Evolutionary conservation across 2,888 invertebrate species (phyloP), one percentile per base, ranked within the genome.

Genomic region (Lamproptera curius): DNA sequence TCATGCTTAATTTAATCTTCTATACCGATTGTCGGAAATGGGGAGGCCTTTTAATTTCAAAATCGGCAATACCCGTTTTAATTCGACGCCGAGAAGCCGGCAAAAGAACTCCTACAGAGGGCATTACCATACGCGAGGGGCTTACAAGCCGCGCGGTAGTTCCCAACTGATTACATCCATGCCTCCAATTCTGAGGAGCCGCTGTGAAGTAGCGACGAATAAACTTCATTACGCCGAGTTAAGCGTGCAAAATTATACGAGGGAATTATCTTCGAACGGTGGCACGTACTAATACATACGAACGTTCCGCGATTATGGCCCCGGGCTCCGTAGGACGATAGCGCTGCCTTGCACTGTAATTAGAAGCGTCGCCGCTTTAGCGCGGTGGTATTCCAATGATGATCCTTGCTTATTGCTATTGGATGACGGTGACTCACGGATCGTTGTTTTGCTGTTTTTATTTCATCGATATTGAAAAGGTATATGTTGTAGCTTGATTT

Each of bases 121-220:
- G 73, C 82, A 83, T 85, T 84, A 79, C 79, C 84, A 87, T 86
- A 87, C 83, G 78, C 77, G 82, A 70, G 73, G 74, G 76, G 80
- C 73, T 74, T 65, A 70, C 68, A 69, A 78, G 78, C 73, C 82
- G 73, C 80, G 76, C 71, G 71, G 78, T 84, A 86, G 85, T 85
- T 86, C 76, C 73, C 81, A 83, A 82, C 83, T 85, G 84, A 86
- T 86, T 87, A 86, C 86, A 84, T 86, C 81, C 77, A 70, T 68
- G 75, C 69, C 72, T 74, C 65, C 71, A 66, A 67, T 70, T 69
- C 74, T 76, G 82, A 84, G 79, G 80, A 77, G 77, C 83, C 76
- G 71, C 77, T 82, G 81, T 83, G 81, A 79, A 84, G 82, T 82
- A 82, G 76, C 80, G 76, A 74, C 76, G 82, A 83, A 86, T 88